phyloP scores from a whole-genome alignment of 2,113 vertebrate genomes.

The Leptocoma aspasia region DNA sequence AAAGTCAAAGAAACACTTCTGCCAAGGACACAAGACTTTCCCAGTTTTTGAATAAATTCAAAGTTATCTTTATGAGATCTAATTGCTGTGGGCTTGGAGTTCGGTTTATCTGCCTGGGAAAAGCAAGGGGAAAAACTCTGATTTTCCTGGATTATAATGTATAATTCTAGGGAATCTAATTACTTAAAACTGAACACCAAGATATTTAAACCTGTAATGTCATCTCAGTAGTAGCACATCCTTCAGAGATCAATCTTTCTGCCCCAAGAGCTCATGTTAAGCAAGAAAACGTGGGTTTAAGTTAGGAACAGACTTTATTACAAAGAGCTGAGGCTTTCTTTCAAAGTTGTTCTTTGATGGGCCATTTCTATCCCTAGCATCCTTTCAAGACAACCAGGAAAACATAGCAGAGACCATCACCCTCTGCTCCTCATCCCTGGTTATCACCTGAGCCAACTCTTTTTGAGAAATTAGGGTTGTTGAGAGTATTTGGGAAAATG shows the following conservation, averaged over 20 bases:
- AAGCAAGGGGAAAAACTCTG: not conserved
- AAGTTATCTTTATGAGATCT: not conserved
- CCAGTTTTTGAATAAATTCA: not conserved
- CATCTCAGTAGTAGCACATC: not conserved
- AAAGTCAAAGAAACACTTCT: not conserved
- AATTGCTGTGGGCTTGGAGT: not conserved
- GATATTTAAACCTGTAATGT: not conserved
- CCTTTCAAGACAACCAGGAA: not conserved
- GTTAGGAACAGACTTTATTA: not conserved
- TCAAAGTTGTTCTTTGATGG: not conserved
- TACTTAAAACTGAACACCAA: not conserved
- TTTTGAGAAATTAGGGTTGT: not conserved
- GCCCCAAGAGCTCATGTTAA: not conserved
- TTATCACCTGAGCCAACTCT: not conserved
- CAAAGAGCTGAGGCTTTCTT: not conserved
- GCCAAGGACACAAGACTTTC: not conserved
- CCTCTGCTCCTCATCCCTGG: not conserved
- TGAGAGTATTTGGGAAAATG: not conserved
- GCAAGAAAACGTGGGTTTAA: not conserved
- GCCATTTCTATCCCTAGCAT: not conserved
- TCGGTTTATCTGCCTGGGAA: not conserved
- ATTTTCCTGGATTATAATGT: not conserved
- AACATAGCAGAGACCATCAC: not conserved
- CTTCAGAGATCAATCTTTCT: not conserved
- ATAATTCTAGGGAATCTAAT: not conserved